These are phyloP conservation scores for Podarcis cretensis DNA, from an alignment of 2,113 vertebrate species.

Conservation along the genomic window DNA sequence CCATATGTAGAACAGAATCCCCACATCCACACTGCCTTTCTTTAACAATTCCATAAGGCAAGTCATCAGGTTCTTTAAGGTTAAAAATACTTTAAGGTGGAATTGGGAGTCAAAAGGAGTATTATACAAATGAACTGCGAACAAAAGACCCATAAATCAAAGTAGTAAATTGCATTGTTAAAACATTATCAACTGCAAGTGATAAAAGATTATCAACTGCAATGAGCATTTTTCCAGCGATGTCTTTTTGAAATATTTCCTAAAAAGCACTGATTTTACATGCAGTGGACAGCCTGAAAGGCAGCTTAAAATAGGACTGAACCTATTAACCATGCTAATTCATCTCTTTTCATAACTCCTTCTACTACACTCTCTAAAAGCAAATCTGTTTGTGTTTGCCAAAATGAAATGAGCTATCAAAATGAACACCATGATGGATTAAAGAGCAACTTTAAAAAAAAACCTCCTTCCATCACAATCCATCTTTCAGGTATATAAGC, in stretches of 20 bases:
- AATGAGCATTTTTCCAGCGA: slow-evolving; percentile 28
- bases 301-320: slow-evolving; percentile 36
- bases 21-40: background rate
- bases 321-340: slow-evolving; percentile 49
- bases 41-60: background rate
- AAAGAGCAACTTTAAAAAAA: slow-evolving; percentile 30
- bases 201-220: background rate
- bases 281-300: slow-evolving; percentile 32
- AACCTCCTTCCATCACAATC: slow-evolving; percentile 36
- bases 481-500: slow-evolving; percentile 29
- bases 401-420: slow-evolving; percentile 52
- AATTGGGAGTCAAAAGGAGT: background rate
- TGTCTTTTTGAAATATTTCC: background rate
- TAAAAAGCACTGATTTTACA: slow-evolving; percentile 25
- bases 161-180: background rate
- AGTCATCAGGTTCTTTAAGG: background rate
- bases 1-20: background rate
- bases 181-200: slow-evolving; percentile 9
- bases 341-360: slow-evolving; percentile 47
- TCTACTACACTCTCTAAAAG: slow-evolving; percentile 39
- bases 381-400: slow-evolving; percentile 22
- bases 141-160: background rate
- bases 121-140: background rate
- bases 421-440: slow-evolving; percentile 31
- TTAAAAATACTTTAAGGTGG: background rate